Evolutionary conservation across 2,888 invertebrate species (phyloP), one percentile per base, ranked within the genome.

Genomic region (Platypus cylindrus): DNA sequence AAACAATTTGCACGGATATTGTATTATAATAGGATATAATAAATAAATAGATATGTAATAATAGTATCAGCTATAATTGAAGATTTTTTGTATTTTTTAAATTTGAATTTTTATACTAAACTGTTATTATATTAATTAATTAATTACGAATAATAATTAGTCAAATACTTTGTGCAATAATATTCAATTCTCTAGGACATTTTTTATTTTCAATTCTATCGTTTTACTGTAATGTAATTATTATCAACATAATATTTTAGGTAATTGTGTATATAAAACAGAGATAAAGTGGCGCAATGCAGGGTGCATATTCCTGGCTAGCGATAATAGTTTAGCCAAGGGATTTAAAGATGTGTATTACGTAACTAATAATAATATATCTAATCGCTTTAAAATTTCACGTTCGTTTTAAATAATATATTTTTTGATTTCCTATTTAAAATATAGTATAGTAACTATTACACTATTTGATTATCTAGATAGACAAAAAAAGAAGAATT

Each of bases 101-200:
- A 63, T 63, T 63, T 63, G 60, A 62, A 63, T 62, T 63, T 63
- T 63, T 63, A 63, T 63, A 63, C 62, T 62, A 61, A 60, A 62
- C 60, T 62, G 61, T 63, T 62, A 60, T 58, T n/a, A n/a, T n/a
- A n/a, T n/a, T n/a, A n/a, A n/a, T n/a, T n/a, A n/a, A n/a, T n/a
- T n/a, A n/a, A n/a, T n/a, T n/a, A n/a, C n/a, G 59, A 59, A 60
- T 59, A 59, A 57, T 59, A 54, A 59, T 58, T 61, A 62, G 62
- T 57, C 58, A 58, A 50, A 56, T 54, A 59, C 60, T 59, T 58
- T 61, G 60, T 62, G 62, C 60, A 63, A 62, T 62, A 61, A 60
- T 41, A 37, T 48, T 46, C 42, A 43, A 48, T 48, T 49, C 50
- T 49, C 50, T 48, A 47, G 41, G 49, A 45, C 48, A 43, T 41